Percentiles rank a stretch among this genome's conserved stretches.
These are phyloP conservation scores for Xenopus laevis DNA, from an alignment of 2,113 vertebrate species.

Conservation along the genomic window DNA sequence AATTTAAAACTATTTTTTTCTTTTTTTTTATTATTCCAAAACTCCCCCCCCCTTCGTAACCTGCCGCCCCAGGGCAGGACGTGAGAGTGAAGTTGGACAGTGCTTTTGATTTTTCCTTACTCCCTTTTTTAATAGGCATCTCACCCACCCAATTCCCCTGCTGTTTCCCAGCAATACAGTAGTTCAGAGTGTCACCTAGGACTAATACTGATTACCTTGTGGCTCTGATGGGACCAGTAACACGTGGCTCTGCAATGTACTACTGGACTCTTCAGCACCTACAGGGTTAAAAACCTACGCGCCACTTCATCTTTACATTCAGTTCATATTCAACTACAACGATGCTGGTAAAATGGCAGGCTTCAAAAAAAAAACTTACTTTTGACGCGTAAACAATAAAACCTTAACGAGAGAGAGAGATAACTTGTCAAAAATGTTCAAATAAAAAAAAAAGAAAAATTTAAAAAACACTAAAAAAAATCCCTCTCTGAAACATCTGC, in stretches of 20 bases:
- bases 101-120: constrained; percentile 73
- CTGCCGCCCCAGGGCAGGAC: constrained; percentile 74
- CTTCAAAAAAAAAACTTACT: constrained; percentile 84
- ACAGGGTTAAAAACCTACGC: constrained; percentile 71
- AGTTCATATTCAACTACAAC: constrained; percentile 84
- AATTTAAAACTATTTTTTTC: constrained; percentile 85
- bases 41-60: constrained; percentile 20
- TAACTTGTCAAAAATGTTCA: constrained; percentile 72
- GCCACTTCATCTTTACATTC: constrained; percentile 89
- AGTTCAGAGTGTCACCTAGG: constrained; percentile 85
- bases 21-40: constrained; percentile 80
- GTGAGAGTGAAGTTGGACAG: constrained; percentile 81
- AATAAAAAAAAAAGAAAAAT: constrained; percentile 83
- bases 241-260: constrained; percentile 28
- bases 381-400: constrained; percentile 51
- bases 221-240: constrained; percentile 33
- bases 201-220: constrained; percentile 71
- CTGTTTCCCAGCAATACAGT: constrained; percentile 76
- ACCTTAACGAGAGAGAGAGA: constrained; percentile 29
- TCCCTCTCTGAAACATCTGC: constrained; percentile 87
- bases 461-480: constrained; percentile 61
- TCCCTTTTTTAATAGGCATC: constrained; percentile 75
- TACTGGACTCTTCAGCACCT: constrained; percentile 24
- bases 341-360: constrained; percentile 91
- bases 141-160: constrained; percentile 69